Base-by-base conservation (phyloP, 2,888 invertebrate genomes). In the Diaprepes abbreviatus region DNA sequence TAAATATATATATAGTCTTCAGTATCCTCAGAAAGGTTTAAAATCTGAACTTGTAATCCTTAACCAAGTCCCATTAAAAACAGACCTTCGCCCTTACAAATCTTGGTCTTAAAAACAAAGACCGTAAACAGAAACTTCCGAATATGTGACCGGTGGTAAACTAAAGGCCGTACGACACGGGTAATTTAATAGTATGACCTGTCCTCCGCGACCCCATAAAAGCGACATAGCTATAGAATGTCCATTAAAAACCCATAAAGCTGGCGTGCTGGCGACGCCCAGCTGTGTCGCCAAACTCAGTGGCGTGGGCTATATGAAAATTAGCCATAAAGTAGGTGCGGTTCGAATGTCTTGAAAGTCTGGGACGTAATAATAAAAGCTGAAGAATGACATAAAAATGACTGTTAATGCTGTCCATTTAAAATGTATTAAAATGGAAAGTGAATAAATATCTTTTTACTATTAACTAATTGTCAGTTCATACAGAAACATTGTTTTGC, bases 241-340 rank as follows among this genome's bases (percentile, higher is more conserved):
- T 81, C 81, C 82, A 82, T 82, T 80, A 81, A 81, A 82, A 80
- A 76, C 75, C 76, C 78, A 79, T 82, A 80, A 81, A 80, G 64
- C 74, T 71, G 65, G 67, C 63, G 70, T 50, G 64, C 74, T 71
- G 65, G 67, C 63, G 71, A 59, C 65, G 52, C 50, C 52, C 57
- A 60, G 40, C 60, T 35, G 31, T 60, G 48, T 60, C 33, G 60
- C 60, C 31, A 60, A 48, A 48, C 10, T 21, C 60, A 60, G 60
- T 60, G 48, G 60, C 48, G 60, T 45, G 33, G 58, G 16, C 28
- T 3, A 17, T 28, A 17, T 19, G n/a, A 17, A 35, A 36, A 21
- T 21, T 5, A 21, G 21, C 24, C 17, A 24, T 12, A 48, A 48
- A 48, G n/a, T 19, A 19, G 43, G 43, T 9, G 21, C 1, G 43